Conservation (phyloP, 2,888 invertebrate species). For the Zaprionus lineosus region DNA sequence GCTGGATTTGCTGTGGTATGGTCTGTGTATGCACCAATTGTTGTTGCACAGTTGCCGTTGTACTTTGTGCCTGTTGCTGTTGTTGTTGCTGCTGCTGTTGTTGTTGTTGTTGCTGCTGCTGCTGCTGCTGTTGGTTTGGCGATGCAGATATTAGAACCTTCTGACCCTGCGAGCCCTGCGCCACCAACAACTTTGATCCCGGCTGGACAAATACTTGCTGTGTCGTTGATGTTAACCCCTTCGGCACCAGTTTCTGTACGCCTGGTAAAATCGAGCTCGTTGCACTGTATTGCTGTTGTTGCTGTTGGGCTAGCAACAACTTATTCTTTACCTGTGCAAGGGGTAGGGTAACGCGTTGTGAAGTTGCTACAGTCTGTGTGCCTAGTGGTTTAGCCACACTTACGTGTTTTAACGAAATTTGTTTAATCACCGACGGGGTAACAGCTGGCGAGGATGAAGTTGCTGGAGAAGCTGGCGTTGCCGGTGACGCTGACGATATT, state of each 20-base stretch:
- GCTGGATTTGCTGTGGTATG: slow-evolving; percentile 47
- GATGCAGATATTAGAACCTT: slow-evolving; percentile 81
- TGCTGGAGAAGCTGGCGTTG: slow-evolving; percentile 29
- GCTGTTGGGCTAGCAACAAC: slow-evolving; percentile 65
- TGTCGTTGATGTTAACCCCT: slow-evolving; percentile 44
- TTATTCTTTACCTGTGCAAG: slow-evolving; percentile 69
- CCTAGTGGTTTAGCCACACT: slow-evolving; percentile 66
- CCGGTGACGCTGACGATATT: slow-evolving; percentile 38
- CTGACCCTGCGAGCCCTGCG: slow-evolving; percentile 82
- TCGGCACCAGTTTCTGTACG: slow-evolving; percentile 67
- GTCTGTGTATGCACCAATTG: slow-evolving; percentile 67
- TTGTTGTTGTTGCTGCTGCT: slow-evolving; percentile 38
- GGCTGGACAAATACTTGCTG: slow-evolving; percentile 81
- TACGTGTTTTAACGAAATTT: slow-evolving; percentile 79
- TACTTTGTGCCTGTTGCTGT: slow-evolving; percentile 42
- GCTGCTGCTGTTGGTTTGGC: slow-evolving; percentile 35
- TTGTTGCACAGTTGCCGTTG: slow-evolving; percentile 50
- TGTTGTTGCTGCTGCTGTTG: slow-evolving; percentile 47
- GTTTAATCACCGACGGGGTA: slow-evolving; percentile 68
- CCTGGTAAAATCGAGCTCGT: slow-evolving; percentile 40
- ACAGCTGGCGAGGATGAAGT: slow-evolving; percentile 24
- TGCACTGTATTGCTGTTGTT: slow-evolving; percentile 41
- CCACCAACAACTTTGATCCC: slow-evolving; percentile 81
- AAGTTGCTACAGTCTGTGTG: slow-evolving; percentile 58
- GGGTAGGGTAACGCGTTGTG: slow-evolving; percentile 61